These are phyloP conservation scores for Aurelia coerulea DNA, from an alignment of 30 jellyfish, hydroid and myxozoan species.

Conservation along the genomic window DNA sequence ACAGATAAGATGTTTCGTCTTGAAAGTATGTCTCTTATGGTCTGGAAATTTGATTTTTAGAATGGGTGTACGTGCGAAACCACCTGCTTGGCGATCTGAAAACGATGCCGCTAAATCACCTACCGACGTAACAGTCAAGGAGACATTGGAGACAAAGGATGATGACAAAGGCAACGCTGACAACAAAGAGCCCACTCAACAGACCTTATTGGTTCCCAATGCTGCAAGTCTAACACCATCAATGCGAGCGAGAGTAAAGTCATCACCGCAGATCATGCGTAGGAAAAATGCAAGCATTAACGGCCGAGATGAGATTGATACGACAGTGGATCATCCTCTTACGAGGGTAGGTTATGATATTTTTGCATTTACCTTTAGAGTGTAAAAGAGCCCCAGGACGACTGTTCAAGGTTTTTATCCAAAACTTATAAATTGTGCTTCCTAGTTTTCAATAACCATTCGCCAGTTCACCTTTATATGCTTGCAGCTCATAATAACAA, in stretches of 20 bases:
- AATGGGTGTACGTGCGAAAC: constrained; percentile 94
- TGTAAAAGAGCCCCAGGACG: too few relatives aligned
- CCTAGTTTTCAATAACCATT: too few relatives aligned
- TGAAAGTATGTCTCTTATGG: neutral
- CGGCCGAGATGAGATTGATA: constrained; percentile 1
- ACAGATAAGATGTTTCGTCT: neutral
- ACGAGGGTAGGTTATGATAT: too few relatives aligned
- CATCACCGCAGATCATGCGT: constrained; percentile 55
- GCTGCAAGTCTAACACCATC: neutral
- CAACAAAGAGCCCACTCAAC: constrained; percentile 47
- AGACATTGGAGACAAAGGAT: constrained; percentile 10
- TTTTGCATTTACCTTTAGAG: too few relatives aligned
- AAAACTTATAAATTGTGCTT: too few relatives aligned
- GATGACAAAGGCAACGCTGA: neutral
- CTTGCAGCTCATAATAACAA: too few relatives aligned
- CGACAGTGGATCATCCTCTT: constrained; percentile 27
- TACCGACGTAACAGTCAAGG: neutral
- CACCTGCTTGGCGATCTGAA: constrained; percentile 85
- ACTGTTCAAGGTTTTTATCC: too few relatives aligned
- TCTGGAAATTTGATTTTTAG: constrained; percentile 27
- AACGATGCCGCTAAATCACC: constrained; percentile 25
- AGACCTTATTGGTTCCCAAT: constrained; percentile 37
- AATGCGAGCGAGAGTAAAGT: too few relatives aligned
- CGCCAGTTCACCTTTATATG: too few relatives aligned
- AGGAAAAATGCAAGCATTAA: constrained; percentile 2